Base-by-base conservation (phyloP, 1,140 invertebrate genomes). In the Zaprionus taronus region DNA sequence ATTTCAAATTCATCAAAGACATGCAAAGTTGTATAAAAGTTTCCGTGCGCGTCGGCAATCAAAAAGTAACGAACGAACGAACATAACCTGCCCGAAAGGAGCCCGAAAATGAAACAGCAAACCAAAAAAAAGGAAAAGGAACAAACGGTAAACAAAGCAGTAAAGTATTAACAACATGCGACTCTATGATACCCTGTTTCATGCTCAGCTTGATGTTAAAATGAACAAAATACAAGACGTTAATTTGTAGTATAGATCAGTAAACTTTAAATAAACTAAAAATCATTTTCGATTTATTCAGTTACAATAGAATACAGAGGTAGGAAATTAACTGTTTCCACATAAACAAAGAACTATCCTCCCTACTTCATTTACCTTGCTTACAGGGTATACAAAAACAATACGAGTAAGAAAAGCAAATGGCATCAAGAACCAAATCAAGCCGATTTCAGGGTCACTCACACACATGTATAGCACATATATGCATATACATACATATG, bases 1-100 rank as follows among this genome's bases (percentile, higher is more conserved):
- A 89, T 89, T 89, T 89, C 85, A 89, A 89, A 89, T 89, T 89
- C 85, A 89, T 91, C 86, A 90, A 91, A 90, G 82, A 85, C 85
- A 90, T 90, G 85, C 85, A 86, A 90, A 90, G 79, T 79, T 89
- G 63, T 66, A 69, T 61, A 64, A 79, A 81, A 85, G 77, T 69
- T 90, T 74, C 64, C 85, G 85, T 89, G 85, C 82, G 77, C 86
- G 72, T 68, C 72, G 79, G 85, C 86, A 89, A 89, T 89, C 85
- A 81, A 90, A 89, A 90, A 72, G 85, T 84, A 90, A 81, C 81
- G 79, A 77, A 75, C 71, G 76, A 83, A 77, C 81, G 79, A 80
- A 75, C 72, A 81, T 79, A 86, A 80, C 73, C 77, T 71, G 57
- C 38, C 55, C 55, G 38, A 58, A 12, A 31, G 31, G 49, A 55